A percentile compares a stretch with the other conserved stretches of the same genome.
Conservation (phyloP, 2,797 vertebrate species). For the Alcedo quadribrachys region DNA sequence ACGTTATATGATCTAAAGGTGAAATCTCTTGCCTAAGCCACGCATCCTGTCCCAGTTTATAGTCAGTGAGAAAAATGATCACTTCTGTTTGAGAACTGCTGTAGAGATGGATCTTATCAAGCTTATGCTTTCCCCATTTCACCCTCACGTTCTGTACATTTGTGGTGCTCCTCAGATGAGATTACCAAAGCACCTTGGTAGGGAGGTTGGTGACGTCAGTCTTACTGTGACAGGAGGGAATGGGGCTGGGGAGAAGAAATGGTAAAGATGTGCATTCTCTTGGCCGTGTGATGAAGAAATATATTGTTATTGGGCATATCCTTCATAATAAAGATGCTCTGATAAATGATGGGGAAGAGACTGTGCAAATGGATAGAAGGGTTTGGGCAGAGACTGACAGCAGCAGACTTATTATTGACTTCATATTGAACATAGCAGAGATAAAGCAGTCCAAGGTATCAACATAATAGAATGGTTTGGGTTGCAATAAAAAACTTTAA, state of each 20-base stretch:
- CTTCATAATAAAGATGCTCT: neutral
- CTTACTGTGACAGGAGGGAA: neutral
- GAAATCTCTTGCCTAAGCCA: neutral
- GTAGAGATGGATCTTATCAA: neutral
- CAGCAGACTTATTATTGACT: neutral
- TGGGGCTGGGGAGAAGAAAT: neutral
- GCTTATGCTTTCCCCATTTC: neutral
- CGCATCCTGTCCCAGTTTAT: neutral
- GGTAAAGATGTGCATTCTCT: rapidly evolving
- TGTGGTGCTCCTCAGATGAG: neutral
- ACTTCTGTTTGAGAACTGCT: neutral
- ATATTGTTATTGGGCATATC: neutral
- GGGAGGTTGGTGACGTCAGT: neutral
- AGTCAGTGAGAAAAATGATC: neutral
- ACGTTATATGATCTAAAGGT: neutral
- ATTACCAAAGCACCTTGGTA: neutral
- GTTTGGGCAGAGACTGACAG: neutral
- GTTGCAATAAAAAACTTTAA: no score
- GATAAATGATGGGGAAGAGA: neutral
- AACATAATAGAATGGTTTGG: neutral
- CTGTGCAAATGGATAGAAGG: neutral
- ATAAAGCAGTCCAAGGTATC: neutral
- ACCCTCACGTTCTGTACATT: neutral
- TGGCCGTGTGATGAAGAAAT: rapidly evolving
- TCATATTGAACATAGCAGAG: neutral